A percentile compares a stretch with the other conserved stretches of the same genome.
phyloP scores from a whole-genome alignment of 2,888 invertebrate species.

The Xestia rhomboidea region DNA sequence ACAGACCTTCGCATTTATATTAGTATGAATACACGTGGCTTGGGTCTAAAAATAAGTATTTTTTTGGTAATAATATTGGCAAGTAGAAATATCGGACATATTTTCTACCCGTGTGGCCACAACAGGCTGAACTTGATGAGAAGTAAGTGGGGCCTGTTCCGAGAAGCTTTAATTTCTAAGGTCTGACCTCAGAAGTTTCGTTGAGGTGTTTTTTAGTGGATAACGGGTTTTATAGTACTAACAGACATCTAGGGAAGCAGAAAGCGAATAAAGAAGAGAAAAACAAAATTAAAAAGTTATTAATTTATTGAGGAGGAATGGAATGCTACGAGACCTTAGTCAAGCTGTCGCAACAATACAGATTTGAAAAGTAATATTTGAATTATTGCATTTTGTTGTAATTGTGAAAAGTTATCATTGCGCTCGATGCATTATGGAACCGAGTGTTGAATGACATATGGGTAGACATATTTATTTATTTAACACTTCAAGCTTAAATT shows the following conservation, averaged over 20 bases:
- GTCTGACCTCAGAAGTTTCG: not conserved
- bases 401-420: not conserved
- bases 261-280: not conserved
- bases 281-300: not conserved
- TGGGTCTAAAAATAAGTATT: not conserved
- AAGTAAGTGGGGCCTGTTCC: not conserved
- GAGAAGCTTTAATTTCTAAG: not conserved
- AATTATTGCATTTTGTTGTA: not conserved
- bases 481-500: no score
- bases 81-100: not conserved
- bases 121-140: not conserved
- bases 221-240: not conserved
- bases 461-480: no score
- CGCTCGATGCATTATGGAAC: not conserved
- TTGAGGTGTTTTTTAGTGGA: not conserved
- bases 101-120: not conserved
- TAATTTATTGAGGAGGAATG: no score
- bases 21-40: not conserved
- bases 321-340: no score
- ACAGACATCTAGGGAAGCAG: not conserved
- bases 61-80: not conserved
- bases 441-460: not conserved
- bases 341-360: not conserved
- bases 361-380: not conserved
- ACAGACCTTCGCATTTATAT: not conserved